A percentile compares a stretch with the other conserved stretches of the same genome.
Evolutionary conservation across 2,113 vertebrate genomes (phyloP).

Genomic region (Nestor notabilis): DNA sequence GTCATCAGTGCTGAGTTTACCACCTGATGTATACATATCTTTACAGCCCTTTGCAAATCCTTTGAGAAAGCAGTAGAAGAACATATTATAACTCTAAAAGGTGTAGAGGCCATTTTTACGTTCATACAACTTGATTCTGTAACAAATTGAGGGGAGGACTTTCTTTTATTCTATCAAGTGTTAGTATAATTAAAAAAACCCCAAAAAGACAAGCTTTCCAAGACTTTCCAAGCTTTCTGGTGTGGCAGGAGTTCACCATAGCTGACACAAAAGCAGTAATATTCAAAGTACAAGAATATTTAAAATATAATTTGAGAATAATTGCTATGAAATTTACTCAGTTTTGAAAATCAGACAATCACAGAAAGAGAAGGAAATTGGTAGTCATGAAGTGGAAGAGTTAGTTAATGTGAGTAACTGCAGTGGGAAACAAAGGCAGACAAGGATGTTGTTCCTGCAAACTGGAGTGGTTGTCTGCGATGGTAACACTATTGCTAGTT

Average conservation of each 20-base stretch:
- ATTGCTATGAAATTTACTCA: background rate
- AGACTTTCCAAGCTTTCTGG: background rate
- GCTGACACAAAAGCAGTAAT: background rate
- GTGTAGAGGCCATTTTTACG: background rate
- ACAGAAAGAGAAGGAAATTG: background rate
- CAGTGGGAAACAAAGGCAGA: background rate
- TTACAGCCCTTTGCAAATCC: background rate
- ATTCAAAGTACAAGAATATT: background rate
- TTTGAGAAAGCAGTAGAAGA: background rate
- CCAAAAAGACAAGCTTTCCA: background rate
- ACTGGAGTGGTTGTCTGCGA: background rate
- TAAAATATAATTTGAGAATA: background rate
- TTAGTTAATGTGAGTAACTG: background rate
- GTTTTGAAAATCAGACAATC: background rate
- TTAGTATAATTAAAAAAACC: background rate
- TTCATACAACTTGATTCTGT: background rate
- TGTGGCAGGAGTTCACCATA: background rate
- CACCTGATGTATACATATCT: background rate
- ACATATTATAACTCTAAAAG: background rate
- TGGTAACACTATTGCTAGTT: background rate
- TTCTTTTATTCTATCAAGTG: background rate
- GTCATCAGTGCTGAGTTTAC: background rate
- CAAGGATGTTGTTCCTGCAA: background rate
- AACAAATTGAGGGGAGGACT: background rate
- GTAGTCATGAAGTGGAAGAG: background rate